Conservation (phyloP, 2,797 vertebrate species). For the Podarcis siculus region DNA sequence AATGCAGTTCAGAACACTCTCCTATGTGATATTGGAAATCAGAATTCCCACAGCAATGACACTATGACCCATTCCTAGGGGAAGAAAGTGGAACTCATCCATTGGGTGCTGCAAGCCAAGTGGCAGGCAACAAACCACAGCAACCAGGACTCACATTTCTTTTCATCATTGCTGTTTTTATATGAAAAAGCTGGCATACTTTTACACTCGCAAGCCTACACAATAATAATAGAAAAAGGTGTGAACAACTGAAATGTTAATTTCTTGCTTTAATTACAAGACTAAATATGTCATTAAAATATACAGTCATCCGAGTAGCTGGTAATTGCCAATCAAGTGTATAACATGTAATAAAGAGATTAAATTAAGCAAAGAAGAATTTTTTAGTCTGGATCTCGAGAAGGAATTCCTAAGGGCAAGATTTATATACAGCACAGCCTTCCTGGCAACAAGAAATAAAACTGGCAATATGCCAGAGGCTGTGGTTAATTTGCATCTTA, state of each 20-base stretch:
- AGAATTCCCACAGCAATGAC: background rate
- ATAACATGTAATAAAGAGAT: slow-evolving; percentile 40
- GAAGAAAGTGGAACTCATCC: no score
- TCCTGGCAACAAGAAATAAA: slow-evolving; percentile 23
- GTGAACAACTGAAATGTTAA: slow-evolving; percentile 23
- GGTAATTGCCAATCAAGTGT: slow-evolving; percentile 46
- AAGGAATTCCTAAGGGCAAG: slow-evolving; percentile 44
- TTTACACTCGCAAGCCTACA: slow-evolving; percentile 33
- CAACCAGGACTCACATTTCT: background rate
- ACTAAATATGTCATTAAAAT: slow-evolving; percentile 54
- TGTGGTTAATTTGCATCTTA: slow-evolving; percentile 44
- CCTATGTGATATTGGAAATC: background rate
- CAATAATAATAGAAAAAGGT: background rate
- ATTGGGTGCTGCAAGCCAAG: background rate
- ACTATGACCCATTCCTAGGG: background rate
- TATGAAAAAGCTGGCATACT: slow-evolving; percentile 21
- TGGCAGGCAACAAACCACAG: background rate
- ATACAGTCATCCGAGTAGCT: slow-evolving; percentile 20
- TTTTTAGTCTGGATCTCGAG: slow-evolving; percentile 13
- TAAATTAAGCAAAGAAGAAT: slow-evolving; percentile 50
- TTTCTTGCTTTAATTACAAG: slow-evolving; percentile 33
- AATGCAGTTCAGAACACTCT: background rate
- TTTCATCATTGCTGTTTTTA: background rate
- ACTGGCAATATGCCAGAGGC: background rate
- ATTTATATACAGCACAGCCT: slow-evolving; percentile 14